These are phyloP conservation scores for Euzetes globulus DNA, from an alignment of 2,888 invertebrate genomes.

Conservation along the genomic window DNA sequence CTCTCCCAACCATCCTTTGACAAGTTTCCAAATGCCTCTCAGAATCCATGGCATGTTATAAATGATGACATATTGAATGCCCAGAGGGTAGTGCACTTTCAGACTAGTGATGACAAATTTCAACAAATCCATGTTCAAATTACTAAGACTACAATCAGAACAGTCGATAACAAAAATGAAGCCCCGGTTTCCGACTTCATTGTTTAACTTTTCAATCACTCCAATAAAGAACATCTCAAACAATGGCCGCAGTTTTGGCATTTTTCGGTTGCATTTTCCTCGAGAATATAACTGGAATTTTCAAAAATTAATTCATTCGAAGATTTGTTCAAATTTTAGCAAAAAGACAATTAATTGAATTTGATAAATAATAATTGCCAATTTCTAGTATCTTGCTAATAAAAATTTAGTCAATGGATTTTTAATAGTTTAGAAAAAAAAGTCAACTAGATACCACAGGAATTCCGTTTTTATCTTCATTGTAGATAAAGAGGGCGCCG, in stretches of 20 bases:
- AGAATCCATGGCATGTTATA: slow-evolving; percentile 18
- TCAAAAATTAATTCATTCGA: too few relatives aligned
- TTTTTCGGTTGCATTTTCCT: slow-evolving; percentile 19
- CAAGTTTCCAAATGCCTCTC: slow-evolving; percentile 16
- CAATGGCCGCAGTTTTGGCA: neutral
- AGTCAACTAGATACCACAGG: slow-evolving; percentile 22
- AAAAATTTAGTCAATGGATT: too few relatives aligned
- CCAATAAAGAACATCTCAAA: neutral
- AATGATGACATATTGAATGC: neutral
- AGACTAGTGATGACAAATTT: slow-evolving; percentile 8
- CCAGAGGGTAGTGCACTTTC: neutral
- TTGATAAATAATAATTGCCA: too few relatives aligned
- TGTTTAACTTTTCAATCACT: neutral
- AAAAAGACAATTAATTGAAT: too few relatives aligned
- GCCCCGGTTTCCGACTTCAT: neutral
- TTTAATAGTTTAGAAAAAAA: too few relatives aligned
- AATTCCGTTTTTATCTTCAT: slow-evolving; percentile 8
- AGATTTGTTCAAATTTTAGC: too few relatives aligned
- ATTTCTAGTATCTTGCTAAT: too few relatives aligned
- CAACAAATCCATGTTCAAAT: slow-evolving; percentile 10
- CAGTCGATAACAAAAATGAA: slow-evolving; percentile 12
- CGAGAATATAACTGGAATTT: neutral
- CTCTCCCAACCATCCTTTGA: slow-evolving; percentile 22
- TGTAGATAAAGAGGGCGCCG: neutral
- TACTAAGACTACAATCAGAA: slow-evolving; percentile 1